Percentiles rank a stretch among this genome's conserved stretches.
These are phyloP conservation scores for Riparia riparia DNA, from an alignment of 2,113 vertebrate genomes.

Conservation along the genomic window DNA sequence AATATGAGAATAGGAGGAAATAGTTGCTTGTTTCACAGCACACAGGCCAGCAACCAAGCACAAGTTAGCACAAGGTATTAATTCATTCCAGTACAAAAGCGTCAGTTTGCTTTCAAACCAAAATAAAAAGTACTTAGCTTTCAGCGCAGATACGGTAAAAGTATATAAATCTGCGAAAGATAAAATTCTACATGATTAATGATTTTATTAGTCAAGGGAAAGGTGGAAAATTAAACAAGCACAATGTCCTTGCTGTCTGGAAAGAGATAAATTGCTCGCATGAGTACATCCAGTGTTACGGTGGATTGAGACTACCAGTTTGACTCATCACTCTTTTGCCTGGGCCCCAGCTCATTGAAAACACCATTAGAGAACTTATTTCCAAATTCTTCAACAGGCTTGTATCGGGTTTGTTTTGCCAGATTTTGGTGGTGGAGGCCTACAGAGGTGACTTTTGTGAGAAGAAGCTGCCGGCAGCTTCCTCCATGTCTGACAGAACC, in stretches of 20 bases:
- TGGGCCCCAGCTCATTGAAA: neutral
- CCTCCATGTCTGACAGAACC: neutral
- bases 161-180: neutral
- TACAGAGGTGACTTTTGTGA: neutral
- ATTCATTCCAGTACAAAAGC: neutral
- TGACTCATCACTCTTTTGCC: neutral
- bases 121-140: neutral
- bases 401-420: neutral
- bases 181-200: neutral
- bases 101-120: neutral
- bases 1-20: neutral
- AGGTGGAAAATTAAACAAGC: neutral
- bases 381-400: neutral
- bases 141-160: rapidly evolving
- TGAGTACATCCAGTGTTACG: neutral
- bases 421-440: neutral
- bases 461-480: neutral
- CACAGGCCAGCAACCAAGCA: neutral
- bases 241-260: neutral
- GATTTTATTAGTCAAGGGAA: neutral
- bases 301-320: neutral
- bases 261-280: neutral
- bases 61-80: neutral
- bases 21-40: neutral
- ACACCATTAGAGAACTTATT: neutral